Evolutionary conservation across 2,797 vertebrate genomes (phyloP), one percentile per base, ranked within the genome.

Genomic region (Karalla daura): DNA sequence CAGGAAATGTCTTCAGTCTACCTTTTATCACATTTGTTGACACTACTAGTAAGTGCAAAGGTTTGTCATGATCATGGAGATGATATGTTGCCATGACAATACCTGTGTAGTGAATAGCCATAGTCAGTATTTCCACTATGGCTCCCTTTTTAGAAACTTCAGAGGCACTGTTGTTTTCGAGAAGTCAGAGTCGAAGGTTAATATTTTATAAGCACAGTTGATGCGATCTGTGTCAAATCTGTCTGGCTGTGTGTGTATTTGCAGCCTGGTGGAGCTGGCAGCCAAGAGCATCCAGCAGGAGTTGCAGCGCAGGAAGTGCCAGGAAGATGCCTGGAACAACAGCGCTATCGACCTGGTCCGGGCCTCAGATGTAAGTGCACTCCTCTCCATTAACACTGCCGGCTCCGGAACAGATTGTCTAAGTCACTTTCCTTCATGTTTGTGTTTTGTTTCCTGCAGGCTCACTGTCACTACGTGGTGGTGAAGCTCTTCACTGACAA

Each of bases 311-410:
- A 92, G 94, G 25, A 95, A 80, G 76, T 95, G 90, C 79, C 96
- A 94, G 64, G 97, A 98, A 63, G 95, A 97, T 0, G 96, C 98
- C 1, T 99, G 98, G 98, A 99, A 99, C 91, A 93, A 91, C 76
- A 97, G 95, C 7, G 93, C 96, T 0, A 93, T 99, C 15, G 96
- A 98, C 70, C 92, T 99, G 23, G 96, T 99, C 77, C 91, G 94
- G 84, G 97, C 98, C 14, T 96, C 96, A 12, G 95, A 98, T 86
- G 98, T 99, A 78, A 91, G 96, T 85, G 46, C 9, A 61, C 3
- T 21, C 58, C 12, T 41, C 1, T n/a, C 13, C 25, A n/a, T n/a
- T n/a, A n/a, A n/a, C n/a, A n/a, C n/a, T n/a, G n/a, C n/a, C n/a
- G n/a, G n/a, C n/a, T n/a, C n/a, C n/a, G n/a, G n/a, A n/a, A n/a